Evolutionary conservation across 2,888 invertebrate species (phyloP).

Genomic region (Harmothoe impar): DNA sequence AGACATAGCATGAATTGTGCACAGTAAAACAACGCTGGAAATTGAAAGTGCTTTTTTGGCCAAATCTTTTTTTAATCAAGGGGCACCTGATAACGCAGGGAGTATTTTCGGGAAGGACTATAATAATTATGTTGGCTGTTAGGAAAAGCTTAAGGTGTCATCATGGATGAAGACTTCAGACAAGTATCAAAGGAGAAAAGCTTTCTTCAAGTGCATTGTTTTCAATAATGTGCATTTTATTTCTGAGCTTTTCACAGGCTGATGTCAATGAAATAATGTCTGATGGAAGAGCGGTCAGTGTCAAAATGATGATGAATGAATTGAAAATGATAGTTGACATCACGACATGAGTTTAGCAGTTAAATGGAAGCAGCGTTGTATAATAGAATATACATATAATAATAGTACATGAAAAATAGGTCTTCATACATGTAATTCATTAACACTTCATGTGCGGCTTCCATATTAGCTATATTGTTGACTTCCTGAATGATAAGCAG

Average conservation of each 20-base stretch:
- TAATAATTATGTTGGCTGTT: too few relatives aligned
- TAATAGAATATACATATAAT: too few relatives aligned
- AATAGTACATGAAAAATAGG: neutral
- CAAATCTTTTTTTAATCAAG: too few relatives aligned
- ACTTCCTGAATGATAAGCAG: neutral
- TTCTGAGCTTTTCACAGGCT: slow-evolving; percentile 52
- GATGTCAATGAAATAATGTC: slow-evolving; percentile 5
- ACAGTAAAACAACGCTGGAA: too few relatives aligned
- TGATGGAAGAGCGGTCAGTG: neutral
- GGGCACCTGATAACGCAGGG: too few relatives aligned
- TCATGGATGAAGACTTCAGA: too few relatives aligned
- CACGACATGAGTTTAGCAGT: slow-evolving; percentile 31
- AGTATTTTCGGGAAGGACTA: too few relatives aligned
- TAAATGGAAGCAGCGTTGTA: slow-evolving; percentile 32
- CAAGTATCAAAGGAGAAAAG: too few relatives aligned
- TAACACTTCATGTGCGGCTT: neutral
- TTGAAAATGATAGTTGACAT: neutral
- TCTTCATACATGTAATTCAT: neutral
- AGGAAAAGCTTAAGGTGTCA: too few relatives aligned
- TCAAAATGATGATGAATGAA: neutral
- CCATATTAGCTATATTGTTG: neutral
- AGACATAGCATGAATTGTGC: too few relatives aligned
- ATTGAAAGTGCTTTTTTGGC: too few relatives aligned
- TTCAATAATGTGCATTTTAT: slow-evolving; percentile 19
- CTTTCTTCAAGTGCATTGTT: neutral